Percentiles rank a stretch among this genome's conserved stretches.
phyloP scores from a whole-genome alignment of 2,797 vertebrate species.

The Phataginus tetradactyla region DNA sequence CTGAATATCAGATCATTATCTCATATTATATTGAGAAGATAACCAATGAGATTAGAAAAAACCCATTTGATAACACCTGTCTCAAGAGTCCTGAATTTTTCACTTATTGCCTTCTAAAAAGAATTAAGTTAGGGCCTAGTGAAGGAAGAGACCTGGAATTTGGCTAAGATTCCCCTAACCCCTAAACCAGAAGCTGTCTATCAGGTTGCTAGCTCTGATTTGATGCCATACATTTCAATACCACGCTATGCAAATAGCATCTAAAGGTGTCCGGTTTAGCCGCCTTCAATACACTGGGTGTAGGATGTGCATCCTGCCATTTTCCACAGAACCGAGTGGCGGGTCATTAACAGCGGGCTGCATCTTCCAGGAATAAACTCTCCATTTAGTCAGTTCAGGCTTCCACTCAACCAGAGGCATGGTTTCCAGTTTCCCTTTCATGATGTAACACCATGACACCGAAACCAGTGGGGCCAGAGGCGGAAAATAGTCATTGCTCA shows the following conservation, averaged over 20 bases:
- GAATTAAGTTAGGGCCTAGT: neutral
- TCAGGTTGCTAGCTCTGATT: neutral
- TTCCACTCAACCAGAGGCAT: neutral
- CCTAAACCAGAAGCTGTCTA: neutral
- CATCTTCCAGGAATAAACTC: too few species aligned
- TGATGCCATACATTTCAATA: neutral
- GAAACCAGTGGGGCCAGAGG: accelerated
- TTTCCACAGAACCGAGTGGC: accelerated
- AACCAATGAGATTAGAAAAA: neutral
- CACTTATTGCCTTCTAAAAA: neutral
- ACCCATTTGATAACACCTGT: neutral
- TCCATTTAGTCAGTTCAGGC: neutral
- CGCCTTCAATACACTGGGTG: too few species aligned
- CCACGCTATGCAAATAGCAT: accelerated
- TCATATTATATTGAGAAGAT: neutral
- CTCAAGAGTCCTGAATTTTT: neutral
- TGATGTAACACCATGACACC: accelerated
- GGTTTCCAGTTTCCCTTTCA: neutral
- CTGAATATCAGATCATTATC: neutral
- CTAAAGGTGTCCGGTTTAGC: too few species aligned
- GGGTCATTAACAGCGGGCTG: neutral
- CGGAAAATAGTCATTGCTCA: slow-evolving; percentile 61
- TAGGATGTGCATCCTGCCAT: accelerated
- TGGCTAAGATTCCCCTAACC: neutral
- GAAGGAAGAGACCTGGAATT: neutral